Evolutionary conservation across 2,113 vertebrate genomes (phyloP).

Genomic region (Oryzias curvinotus): DNA sequence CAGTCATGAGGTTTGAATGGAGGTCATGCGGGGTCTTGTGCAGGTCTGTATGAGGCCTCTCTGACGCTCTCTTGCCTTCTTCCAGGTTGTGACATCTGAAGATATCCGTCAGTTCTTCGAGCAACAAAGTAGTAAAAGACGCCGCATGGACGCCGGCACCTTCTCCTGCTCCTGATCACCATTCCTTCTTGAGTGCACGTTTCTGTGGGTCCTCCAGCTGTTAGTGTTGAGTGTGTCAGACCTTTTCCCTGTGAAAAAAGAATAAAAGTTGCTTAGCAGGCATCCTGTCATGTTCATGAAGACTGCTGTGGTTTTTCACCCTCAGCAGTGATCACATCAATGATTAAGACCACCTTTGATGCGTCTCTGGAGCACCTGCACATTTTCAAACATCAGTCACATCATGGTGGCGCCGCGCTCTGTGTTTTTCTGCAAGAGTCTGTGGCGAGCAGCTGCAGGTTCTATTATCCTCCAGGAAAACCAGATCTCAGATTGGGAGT

Average conservation of each 20-base stretch:
- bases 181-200: too few relatives aligned
- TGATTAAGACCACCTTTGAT: too few relatives aligned
- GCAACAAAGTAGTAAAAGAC: conserved; percentile 89
- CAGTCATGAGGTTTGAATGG: too few relatives aligned
- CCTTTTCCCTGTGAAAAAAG: too few relatives aligned
- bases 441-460: neutral
- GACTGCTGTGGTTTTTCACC: too few relatives aligned
- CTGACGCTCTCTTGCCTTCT: neutral
- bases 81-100: conserved; percentile 93
- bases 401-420: too few relatives aligned
- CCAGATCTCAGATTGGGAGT: neutral
- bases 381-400: too few relatives aligned
- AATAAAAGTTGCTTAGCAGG: too few relatives aligned
- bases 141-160: conserved; percentile 59
- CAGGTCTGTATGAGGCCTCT: neutral
- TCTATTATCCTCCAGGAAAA: neutral
- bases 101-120: conserved; percentile 97
- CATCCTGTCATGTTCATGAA: too few relatives aligned
- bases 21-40: neutral
- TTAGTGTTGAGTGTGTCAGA: too few relatives aligned
- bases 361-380: too few relatives aligned
- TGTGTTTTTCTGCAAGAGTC: neutral
- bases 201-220: neutral
- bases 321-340: too few relatives aligned
- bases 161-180: conserved; percentile 67